Base-by-base conservation (phyloP, 64 coral and sea anemone genomes). In the Pocillopora verrucosa region DNA sequence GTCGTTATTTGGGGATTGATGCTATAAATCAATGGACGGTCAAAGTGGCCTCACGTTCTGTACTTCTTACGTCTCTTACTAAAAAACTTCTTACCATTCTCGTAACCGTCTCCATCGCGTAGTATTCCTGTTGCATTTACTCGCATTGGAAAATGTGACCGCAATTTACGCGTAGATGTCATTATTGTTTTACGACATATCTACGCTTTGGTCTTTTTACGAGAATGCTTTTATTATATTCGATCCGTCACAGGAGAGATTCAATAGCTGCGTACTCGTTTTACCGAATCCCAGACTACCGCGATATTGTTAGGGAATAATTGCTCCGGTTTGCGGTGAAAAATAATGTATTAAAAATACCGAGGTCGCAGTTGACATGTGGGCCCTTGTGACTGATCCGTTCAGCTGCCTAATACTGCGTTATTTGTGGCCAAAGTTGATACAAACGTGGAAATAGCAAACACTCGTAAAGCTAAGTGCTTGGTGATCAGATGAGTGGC, bases 121-220 rank as follows among this genome's bases (percentile, higher is more conserved):
- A 68, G 19, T 51, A 51, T 7, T 20, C 82, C 38, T 19, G 72
- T 38, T 12, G 26, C 82, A 22, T 72, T 13, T 56, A 85, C 37
- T 85, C 22, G 82, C 82, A 65, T 72, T 65, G 16, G 37, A 85
- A 85, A 85, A 72, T 85, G 82, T 57, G 45, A 72, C 82, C 65
- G 38, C 65, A 85, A 56, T 51, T 72, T 85, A 72, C 38, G 35
- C 20, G 19, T 20, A 41, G 64, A 16, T 72, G 35, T 85, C 82
- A 85, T 72, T 25, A 70, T 85, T 67, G 22, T 85, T 85, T 65
- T 85, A 72, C 11, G 22, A 68, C 64, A 20, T 56, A 14, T 65
- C 63, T 16, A 37, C 36, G 4, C 12, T 72, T 25, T 83, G 34
- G 82, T 72, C 22, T 11, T n/a, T 13, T 26, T 72, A 56, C 68